Conservation (phyloP, 2,113 vertebrate species). For the Laticauda colubrina region DNA sequence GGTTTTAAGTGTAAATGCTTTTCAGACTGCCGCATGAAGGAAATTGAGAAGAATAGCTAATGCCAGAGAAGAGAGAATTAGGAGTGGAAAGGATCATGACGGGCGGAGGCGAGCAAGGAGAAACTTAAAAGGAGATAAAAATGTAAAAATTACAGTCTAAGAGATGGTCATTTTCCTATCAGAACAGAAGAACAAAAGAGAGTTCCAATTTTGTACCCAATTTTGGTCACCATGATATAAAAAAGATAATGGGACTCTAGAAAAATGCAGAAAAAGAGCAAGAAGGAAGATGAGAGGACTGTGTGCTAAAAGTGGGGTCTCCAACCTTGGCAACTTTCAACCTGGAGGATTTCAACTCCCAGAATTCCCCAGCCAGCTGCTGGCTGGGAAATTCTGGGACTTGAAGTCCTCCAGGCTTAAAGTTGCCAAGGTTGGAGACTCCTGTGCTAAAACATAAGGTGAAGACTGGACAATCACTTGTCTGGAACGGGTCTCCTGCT, state of each 20-base stretch:
- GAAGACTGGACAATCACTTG: too few relatives aligned
- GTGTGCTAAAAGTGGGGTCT: not conserved
- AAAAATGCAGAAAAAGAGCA: not conserved
- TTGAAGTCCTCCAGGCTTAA: too few relatives aligned
- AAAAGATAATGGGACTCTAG: not conserved
- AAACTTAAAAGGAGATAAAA: not conserved
- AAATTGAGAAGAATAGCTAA: not conserved
- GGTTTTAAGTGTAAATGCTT: not conserved
- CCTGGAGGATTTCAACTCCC: too few relatives aligned
- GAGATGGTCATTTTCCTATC: not conserved
- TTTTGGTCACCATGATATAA: not conserved
- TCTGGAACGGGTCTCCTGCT: too few relatives aligned
- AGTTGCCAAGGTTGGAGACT: too few relatives aligned
- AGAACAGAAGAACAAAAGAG: not conserved
- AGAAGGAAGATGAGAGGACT: not conserved
- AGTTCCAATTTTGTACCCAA: not conserved
- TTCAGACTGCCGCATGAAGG: not conserved
- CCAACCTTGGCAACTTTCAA: too few relatives aligned
- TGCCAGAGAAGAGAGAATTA: not conserved
- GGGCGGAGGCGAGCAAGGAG: not conserved
- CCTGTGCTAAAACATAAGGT: too few relatives aligned
- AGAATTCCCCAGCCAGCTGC: too few relatives aligned
- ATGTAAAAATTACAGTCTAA: not conserved
- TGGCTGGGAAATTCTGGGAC: too few relatives aligned
- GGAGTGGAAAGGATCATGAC: not conserved